Percentiles rank a stretch among this genome's conserved stretches.
Evolutionary conservation across 2,888 invertebrate genomes (phyloP).

Genomic region (Trachelus iudaicus): DNA sequence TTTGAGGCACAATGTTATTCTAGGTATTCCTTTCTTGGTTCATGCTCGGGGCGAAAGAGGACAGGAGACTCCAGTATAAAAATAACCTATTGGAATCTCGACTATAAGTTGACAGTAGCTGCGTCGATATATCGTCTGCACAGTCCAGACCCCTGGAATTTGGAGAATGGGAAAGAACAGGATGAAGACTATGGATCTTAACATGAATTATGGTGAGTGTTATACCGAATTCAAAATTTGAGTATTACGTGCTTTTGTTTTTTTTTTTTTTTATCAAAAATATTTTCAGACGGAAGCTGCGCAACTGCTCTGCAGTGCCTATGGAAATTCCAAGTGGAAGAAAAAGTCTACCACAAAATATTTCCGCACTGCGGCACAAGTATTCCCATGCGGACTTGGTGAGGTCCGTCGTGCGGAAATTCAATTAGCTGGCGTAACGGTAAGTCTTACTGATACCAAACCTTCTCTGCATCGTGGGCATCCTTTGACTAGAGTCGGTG

Average conservation of each 20-base stretch:
- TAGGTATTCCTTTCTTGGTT: neutral
- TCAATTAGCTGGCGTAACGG: slow-evolving; percentile 33
- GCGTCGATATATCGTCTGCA: neutral
- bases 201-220: neutral
- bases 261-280: neutral
- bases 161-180: neutral
- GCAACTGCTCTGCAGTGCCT: neutral
- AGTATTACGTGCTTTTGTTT: neutral
- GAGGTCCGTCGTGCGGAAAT: slow-evolving; percentile 42
- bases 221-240: neutral
- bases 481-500: neutral
- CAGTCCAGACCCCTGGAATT: neutral
- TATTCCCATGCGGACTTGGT: slow-evolving; percentile 23
- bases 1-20: neutral
- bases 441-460: slow-evolving; percentile 24
- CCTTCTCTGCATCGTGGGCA: neutral
- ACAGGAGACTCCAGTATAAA: neutral
- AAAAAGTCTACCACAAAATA: neutral
- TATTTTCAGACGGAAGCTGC: neutral
- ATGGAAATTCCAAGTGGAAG: neutral
- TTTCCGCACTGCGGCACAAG: neutral
- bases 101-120: neutral
- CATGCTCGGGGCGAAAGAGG: neutral
- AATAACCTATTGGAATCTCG: neutral
- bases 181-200: neutral